phyloP scores from a whole-genome alignment of 2,797 vertebrate species.

The Alfaro cultratus region DNA sequence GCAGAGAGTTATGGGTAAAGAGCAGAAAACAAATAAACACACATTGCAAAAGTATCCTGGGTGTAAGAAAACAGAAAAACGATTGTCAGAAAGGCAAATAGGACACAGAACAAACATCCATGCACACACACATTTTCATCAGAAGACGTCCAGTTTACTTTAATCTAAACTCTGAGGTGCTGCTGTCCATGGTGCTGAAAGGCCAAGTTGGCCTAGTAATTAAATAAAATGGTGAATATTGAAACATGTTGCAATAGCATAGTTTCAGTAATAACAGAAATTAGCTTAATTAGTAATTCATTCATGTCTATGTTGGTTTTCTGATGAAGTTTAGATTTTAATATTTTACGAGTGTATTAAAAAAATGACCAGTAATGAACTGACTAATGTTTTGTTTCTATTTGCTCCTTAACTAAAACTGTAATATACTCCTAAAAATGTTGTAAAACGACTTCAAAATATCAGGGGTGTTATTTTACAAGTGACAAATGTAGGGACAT shows the following conservation, averaged over 20 bases:
- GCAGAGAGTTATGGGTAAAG: not conserved
- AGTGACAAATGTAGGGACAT: not conserved
- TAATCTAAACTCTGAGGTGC: not conserved
- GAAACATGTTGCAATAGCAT: not conserved
- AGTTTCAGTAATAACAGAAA: not conserved
- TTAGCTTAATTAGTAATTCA: not conserved
- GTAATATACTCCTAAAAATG: not conserved
- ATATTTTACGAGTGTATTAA: not conserved
- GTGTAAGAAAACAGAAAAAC: not conserved
- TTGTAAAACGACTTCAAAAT: not conserved
- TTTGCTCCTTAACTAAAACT: not conserved
- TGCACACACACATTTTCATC: not conserved
- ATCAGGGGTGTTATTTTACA: not conserved
- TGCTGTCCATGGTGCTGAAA: conserved; percentile 3
- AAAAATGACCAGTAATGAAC: not conserved
- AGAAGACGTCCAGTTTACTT: not conserved
- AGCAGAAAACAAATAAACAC: not conserved
- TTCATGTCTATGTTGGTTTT: not conserved
- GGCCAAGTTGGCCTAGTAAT: not conserved
- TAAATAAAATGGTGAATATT: not conserved
- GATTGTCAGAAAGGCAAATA: not conserved
- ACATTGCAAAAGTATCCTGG: not conserved
- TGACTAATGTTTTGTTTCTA: not conserved
- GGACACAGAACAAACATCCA: not conserved
- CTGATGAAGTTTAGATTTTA: not conserved